phyloP scores from a whole-genome alignment of 2,113 vertebrate genomes.

The Gracilinanus agilis region DNA sequence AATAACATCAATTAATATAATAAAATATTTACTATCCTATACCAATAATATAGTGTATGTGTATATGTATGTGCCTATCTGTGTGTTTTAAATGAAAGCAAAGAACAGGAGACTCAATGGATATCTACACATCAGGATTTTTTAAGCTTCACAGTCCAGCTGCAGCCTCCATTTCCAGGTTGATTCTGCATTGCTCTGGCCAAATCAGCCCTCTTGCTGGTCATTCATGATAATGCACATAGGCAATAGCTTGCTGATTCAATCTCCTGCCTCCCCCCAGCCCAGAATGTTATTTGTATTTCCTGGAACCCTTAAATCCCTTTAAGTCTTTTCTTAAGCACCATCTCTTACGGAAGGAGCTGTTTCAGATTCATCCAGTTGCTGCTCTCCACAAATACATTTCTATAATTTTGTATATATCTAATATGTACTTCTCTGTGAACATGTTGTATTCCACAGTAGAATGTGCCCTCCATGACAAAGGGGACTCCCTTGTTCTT shows the following conservation, averaged over 20 bases:
- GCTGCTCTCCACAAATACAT: background rate
- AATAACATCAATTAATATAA: no score
- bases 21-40: no score
- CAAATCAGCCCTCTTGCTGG: background rate
- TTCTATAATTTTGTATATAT: background rate
- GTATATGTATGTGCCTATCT: no score
- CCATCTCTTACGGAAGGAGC: background rate
- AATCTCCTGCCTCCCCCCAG: background rate
- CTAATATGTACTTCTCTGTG: background rate
- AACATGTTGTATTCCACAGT: background rate
- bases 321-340: background rate
- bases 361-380: background rate
- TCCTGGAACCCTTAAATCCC: background rate
- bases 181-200: background rate
- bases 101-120: background rate
- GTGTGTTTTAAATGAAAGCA: no score
- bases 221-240: background rate
- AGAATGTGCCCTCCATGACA: background rate
- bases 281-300: background rate
- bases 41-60: no score
- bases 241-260: background rate
- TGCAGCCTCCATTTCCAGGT: background rate
- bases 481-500: background rate
- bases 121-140: background rate
- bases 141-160: background rate